Evolutionary conservation across 2,888 invertebrate genomes (phyloP).

Genomic region (Chymomyza amoena): DNA sequence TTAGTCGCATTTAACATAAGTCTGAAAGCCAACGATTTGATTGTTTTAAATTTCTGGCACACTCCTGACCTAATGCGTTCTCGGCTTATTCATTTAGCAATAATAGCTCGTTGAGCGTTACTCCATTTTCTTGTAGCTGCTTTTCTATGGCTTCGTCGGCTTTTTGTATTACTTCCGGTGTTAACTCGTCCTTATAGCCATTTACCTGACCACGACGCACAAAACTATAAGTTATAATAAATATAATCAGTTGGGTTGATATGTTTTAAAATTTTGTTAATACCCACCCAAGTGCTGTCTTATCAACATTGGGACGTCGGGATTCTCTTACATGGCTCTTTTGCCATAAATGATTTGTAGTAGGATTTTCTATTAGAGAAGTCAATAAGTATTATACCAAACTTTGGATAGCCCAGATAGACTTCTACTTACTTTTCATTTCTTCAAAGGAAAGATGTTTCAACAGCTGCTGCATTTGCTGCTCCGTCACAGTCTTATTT

Average conservation of each 20-base stretch:
- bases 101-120: conserved; percentile 47
- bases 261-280: no score
- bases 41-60: no score
- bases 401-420: no score
- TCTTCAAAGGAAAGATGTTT: conserved; percentile 70
- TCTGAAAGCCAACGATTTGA: no score
- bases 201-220: conserved; percentile 52
- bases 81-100: conserved; percentile 9
- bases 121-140: conserved; percentile 18
- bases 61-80: no score
- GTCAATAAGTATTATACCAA: no score
- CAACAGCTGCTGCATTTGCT: conserved; percentile 55
- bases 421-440: conserved; percentile 58
- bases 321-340: neutral
- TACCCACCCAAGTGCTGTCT: no score
- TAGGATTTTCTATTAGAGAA: neutral
- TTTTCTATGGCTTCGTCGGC: conserved; percentile 25
- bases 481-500: conserved; percentile 44
- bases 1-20: no score
- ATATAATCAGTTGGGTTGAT: neutral
- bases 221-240: conserved; percentile 40
- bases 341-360: neutral
- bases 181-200: conserved; percentile 55
- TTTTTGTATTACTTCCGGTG: conserved; percentile 37
- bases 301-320: no score